phyloP scores from a whole-genome alignment of 2,888 invertebrate species.

The Exephanes ischioxanthus region DNA sequence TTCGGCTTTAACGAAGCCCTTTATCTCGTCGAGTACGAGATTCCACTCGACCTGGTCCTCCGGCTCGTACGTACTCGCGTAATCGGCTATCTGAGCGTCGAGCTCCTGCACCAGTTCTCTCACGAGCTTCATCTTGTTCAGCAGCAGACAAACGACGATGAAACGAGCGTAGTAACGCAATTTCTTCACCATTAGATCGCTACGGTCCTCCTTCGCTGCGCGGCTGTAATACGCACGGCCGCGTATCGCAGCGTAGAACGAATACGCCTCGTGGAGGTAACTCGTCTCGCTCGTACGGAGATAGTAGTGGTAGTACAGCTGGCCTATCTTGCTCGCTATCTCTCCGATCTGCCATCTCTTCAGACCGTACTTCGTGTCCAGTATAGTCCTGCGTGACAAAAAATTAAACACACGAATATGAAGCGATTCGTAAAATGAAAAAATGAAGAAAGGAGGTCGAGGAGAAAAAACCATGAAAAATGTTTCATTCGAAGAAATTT shows the following conservation, averaged over 20 bases:
- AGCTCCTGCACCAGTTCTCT: constrained; percentile 96
- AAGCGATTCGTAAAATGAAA: not conserved
- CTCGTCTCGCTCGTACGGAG: constrained; percentile 98
- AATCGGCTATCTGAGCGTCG: constrained; percentile 97
- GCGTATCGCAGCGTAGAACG: constrained; percentile 98
- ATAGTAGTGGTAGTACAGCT: constrained; percentile 99
- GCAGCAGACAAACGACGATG: constrained; percentile 97
- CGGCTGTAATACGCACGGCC: constrained; percentile 97
- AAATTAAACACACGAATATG: not conserved
- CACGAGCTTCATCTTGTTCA: constrained; percentile 97
- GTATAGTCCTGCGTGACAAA: constrained; percentile 87
- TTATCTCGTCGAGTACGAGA: constrained; percentile 96
- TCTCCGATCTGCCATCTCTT: constrained; percentile 99
- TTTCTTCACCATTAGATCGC: constrained; percentile 99
- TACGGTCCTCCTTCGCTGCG: constrained; percentile 96
- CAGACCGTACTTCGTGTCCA: constrained; percentile 97
- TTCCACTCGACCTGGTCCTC: constrained; percentile 97
- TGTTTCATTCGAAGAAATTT: not conserved
- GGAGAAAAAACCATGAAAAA: not conserved
- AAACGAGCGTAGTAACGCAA: constrained; percentile 97
- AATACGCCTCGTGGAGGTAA: constrained; percentile 97
- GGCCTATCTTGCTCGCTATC: constrained; percentile 99
- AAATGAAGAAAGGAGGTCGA: not conserved
- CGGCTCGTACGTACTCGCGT: constrained; percentile 98
- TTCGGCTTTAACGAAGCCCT: constrained; percentile 97